These are phyloP conservation scores for Emydocephalus ijimae DNA, from an alignment of 2,113 vertebrate species.

Conservation along the genomic window DNA sequence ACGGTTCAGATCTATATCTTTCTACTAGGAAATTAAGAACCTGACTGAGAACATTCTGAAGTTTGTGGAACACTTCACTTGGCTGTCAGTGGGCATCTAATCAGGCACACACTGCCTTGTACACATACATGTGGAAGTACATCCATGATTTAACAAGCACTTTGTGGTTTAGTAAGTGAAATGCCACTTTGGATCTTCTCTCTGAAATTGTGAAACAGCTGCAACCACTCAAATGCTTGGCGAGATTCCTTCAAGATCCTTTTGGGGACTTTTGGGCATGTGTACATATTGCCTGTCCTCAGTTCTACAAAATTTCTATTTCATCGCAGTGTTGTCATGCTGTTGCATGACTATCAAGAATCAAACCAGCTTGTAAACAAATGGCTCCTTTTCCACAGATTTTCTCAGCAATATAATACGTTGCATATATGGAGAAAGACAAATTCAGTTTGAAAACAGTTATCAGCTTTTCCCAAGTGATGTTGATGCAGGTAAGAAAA, in stretches of 20 bases:
- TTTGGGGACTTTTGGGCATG: not conserved
- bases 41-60: conserved; percentile 12
- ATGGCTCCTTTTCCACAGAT: conserved; percentile 47
- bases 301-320: conserved; percentile 16
- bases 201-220: not conserved
- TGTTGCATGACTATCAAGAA: conserved; percentile 16
- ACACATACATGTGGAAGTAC: not conserved
- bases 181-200: not conserved
- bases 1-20: not conserved
- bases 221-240: not conserved
- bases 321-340: not conserved
- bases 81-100: not conserved
- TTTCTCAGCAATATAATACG: conserved; percentile 41
- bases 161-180: not conserved
- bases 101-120: not conserved
- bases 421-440: conserved; percentile 36
- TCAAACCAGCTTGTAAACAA: conserved; percentile 23
- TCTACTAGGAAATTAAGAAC: not conserved
- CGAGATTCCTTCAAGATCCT: not conserved
- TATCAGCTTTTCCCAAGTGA: conserved; percentile 46
- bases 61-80: not conserved
- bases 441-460: conserved; percentile 49
- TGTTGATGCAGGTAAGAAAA: conserved; percentile 28
- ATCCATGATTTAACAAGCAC: not conserved
- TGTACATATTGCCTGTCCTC: accelerated